These are phyloP conservation scores for Ophiothrix spiculata DNA, from an alignment of 35 echinoderm and acorn worm genomes.

Conservation along the genomic window DNA sequence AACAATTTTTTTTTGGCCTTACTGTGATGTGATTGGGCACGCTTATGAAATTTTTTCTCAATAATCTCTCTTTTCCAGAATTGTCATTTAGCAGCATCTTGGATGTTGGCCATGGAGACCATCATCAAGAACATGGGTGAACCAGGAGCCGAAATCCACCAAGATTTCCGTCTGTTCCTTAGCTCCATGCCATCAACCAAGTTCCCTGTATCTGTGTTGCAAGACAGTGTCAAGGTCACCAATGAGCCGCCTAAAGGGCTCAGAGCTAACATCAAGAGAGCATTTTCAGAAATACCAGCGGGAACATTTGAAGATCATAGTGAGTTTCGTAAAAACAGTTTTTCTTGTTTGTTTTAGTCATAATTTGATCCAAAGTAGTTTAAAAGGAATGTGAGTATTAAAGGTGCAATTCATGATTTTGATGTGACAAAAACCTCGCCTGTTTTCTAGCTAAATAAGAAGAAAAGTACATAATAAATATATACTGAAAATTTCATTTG, in stretches of 20 bases:
- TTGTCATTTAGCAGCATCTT: constrained; percentile 94
- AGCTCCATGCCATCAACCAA: constrained; percentile 96
- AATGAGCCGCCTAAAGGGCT: constrained; percentile 98
- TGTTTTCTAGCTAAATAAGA: too few species aligned
- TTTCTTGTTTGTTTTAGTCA: too few species aligned
- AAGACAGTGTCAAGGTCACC: constrained; percentile 99
- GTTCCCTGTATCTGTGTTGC: constrained; percentile 94
- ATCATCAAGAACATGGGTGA: constrained; percentile 87
- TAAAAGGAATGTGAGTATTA: too few species aligned
- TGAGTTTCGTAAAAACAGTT: too few species aligned
- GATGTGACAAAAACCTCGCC: too few species aligned
- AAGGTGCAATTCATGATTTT: too few species aligned
- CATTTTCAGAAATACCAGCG: constrained; percentile 83
- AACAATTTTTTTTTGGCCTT: neutral
- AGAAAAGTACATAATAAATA: too few species aligned
- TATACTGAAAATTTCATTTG: too few species aligned
- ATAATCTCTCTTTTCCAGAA: constrained; percentile 61
- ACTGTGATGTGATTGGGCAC: neutral
- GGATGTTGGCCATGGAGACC: constrained; percentile 98
- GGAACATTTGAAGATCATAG: constrained; percentile 93
- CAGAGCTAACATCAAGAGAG: constrained; percentile 78
- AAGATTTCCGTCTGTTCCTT: constrained; percentile 95
- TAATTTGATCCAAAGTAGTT: too few species aligned
- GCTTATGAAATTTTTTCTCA: neutral
- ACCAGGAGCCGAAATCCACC: constrained; percentile 81